Conservation (phyloP, 2,797 vertebrate genomes). For the Lutjanus campechanus region DNA sequence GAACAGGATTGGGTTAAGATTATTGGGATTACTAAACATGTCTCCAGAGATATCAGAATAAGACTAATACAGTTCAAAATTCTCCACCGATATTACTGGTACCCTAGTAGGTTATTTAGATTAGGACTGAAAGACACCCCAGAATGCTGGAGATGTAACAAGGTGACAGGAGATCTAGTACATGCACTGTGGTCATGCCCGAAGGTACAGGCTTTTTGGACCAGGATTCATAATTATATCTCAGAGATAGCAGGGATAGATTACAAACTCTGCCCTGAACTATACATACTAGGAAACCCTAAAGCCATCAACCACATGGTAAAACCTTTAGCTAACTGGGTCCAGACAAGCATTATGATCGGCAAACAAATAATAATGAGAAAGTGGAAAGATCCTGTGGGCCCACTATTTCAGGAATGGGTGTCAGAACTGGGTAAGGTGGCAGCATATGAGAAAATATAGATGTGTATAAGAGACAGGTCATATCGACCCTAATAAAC, state of each 20-base stretch:
- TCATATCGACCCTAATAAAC: neutral
- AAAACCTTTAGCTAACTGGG: no score
- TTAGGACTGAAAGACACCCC: neutral
- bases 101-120: neutral
- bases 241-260: neutral
- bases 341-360: no score
- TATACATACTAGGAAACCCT: neutral
- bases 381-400: no score
- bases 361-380: no score
- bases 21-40: neutral
- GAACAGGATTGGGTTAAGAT: neutral
- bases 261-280: neutral
- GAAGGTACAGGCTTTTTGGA: neutral
- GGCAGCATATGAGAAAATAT: no score
- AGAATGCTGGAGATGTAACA: neutral
- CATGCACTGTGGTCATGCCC: neutral
- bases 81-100: neutral
- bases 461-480: no score
- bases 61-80: neutral
- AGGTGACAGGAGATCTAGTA: neutral
- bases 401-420: no score
- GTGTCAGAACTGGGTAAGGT: no score
- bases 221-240: neutral
- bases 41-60: neutral
- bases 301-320: neutral